Percentiles rank a stretch among this genome's conserved stretches.
phyloP scores from a whole-genome alignment of 2,797 vertebrate species.

The Picus viridis region DNA sequence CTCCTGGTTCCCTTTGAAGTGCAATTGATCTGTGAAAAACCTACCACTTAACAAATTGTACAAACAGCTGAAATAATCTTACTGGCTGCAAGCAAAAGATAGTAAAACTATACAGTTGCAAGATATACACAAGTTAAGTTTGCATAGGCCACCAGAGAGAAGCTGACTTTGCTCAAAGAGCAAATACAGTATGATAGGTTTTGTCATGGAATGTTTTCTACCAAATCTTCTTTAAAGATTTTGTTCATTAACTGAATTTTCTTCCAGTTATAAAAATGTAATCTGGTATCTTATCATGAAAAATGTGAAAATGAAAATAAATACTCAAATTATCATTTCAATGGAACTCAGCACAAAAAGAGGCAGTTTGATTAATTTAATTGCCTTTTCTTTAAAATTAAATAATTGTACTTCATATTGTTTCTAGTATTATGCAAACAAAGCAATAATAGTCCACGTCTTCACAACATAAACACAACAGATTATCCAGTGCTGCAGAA shows the following conservation, averaged over 20 bases:
- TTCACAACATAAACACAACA: not conserved
- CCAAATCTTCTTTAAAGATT: not conserved
- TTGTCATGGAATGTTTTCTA: not conserved
- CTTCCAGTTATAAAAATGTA: not conserved
- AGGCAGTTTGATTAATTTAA: not conserved
- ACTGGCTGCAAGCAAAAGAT: not conserved
- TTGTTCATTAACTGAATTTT: not conserved
- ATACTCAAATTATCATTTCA: not conserved
- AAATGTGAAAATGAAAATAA: not conserved
- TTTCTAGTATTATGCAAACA: not conserved
- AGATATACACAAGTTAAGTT: not conserved
- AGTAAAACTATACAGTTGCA: not conserved
- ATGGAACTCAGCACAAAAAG: not conserved
- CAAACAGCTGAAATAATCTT: not conserved
- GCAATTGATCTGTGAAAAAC: not conserved
- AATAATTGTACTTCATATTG: not conserved
- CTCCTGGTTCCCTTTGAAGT: not conserved
- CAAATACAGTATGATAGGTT: fast-evolving
- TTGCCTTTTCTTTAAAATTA: not conserved
- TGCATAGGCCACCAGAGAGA: not conserved
- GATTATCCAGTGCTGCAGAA: not conserved
- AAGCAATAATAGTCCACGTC: not conserved
- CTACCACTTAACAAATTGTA: not conserved
- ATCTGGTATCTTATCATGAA: not conserved
- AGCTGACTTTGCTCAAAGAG: not conserved